These are phyloP conservation scores for Microplitis demolitor DNA, from an alignment of 1,140 invertebrate genomes.

Conservation along the genomic window DNA sequence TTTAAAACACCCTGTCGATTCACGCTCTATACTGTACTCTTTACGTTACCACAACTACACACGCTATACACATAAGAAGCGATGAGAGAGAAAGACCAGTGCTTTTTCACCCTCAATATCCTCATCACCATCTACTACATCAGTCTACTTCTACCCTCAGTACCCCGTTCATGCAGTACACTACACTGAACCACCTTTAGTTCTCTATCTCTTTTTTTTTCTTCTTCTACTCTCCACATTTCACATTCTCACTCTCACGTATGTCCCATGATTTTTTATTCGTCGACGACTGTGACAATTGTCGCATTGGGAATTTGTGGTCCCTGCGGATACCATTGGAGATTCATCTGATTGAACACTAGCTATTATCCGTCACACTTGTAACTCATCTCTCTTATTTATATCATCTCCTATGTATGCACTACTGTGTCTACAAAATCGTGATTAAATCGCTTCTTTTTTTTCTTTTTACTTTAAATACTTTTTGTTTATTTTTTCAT, in stretches of 20 bases:
- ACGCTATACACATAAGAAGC: not conserved
- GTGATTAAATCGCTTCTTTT: too few species aligned
- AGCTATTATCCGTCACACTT: not conserved
- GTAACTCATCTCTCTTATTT: slow-evolving; percentile 38
- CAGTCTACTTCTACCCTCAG: not conserved
- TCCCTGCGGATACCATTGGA: not conserved
- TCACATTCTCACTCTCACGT: not conserved
- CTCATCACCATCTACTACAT: not conserved
- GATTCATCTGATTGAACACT: not conserved
- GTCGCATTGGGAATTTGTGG: not conserved
- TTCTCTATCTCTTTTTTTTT: slow-evolving; percentile 1
- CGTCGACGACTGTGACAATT: not conserved
- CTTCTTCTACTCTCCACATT: not conserved
- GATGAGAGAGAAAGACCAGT: not conserved
- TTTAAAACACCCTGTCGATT: slow-evolving; percentile 24
- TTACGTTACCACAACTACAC: too few species aligned
- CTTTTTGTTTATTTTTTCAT: too few species aligned
- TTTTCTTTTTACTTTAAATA: too few species aligned
- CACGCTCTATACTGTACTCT: not conserved
- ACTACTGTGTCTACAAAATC: too few species aligned
- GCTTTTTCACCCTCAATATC: not conserved
- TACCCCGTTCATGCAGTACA: not conserved
- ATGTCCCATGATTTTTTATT: slow-evolving; percentile 4
- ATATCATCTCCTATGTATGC: too few species aligned
- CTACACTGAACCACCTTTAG: not conserved